Percentiles rank a stretch among this genome's conserved stretches.
Evolutionary conservation across 2,797 vertebrate genomes (phyloP).

Genomic region (Echeneis naucrates): DNA sequence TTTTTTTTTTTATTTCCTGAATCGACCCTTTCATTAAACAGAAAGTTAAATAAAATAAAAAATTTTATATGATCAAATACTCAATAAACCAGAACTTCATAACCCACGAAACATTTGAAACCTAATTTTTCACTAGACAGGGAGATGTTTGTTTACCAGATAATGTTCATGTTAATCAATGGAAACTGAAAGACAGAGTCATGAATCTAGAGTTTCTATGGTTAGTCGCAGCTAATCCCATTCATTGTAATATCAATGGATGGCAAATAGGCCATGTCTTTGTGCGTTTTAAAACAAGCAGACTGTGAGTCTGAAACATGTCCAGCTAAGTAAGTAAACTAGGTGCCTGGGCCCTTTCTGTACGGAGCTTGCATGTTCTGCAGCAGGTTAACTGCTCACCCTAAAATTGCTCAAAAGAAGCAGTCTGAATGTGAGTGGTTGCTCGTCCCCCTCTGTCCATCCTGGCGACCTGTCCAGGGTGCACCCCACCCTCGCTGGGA

Average conservation of each 20-base stretch:
- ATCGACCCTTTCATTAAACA: neutral
- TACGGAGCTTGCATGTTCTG: no score
- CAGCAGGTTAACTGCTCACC: no score
- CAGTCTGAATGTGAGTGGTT: no score
- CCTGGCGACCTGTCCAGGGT: no score
- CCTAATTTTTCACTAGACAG: neutral
- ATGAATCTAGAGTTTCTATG: slow-evolving; percentile 40
- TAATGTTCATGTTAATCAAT: slow-evolving; percentile 12
- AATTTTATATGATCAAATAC: no score
- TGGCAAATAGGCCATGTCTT: slow-evolving; percentile 39
- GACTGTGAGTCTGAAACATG: slow-evolving; percentile 30
- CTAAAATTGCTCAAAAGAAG: no score
- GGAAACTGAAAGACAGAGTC: slow-evolving; percentile 29
- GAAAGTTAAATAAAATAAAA: no score
- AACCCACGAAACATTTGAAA: no score
- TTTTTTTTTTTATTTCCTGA: neutral
- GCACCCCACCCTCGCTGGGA: no score
- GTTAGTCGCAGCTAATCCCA: slow-evolving; percentile 7
- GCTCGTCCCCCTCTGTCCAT: no score
- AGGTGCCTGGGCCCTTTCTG: no score
- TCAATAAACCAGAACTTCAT: no score
- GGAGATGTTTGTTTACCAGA: slow-evolving; percentile 2
- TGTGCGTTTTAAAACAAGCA: slow-evolving; percentile 51
- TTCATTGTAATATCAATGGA: slow-evolving; percentile 56
- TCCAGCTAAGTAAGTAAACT: slow-evolving; percentile 63